Conservation (phyloP, 2,888 invertebrate genomes). For the Trimorus sp. region DNA sequence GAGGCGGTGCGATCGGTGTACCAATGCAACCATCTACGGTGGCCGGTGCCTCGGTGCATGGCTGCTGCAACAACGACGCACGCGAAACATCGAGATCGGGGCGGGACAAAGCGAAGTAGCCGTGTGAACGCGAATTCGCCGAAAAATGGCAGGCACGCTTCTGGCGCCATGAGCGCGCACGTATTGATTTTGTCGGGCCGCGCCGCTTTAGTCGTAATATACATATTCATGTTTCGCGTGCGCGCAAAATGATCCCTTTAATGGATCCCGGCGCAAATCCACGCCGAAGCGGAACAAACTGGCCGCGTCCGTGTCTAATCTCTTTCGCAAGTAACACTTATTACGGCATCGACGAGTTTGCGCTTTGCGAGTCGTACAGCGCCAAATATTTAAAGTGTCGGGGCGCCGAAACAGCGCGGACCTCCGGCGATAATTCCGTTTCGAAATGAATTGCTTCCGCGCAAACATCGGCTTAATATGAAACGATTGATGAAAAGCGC, state of each 20-base stretch:
- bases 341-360: constrained; percentile 54
- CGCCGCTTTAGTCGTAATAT: constrained; percentile 35
- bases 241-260: constrained; percentile 51
- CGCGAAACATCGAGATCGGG: too few relatives aligned
- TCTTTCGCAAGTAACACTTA: constrained; percentile 51
- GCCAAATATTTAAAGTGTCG: constrained; percentile 61
- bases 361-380: constrained; percentile 52
- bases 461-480: constrained; percentile 78
- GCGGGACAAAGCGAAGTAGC: too few relatives aligned
- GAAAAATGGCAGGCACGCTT: too few relatives aligned
- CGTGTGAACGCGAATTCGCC: too few relatives aligned
- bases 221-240: constrained; percentile 47
- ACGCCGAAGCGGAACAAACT: constrained; percentile 43
- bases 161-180: too few relatives aligned
- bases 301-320: constrained; percentile 44
- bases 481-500: constrained; percentile 73
- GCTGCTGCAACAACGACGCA: too few relatives aligned
- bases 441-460: constrained; percentile 77
- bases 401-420: constrained; percentile 18
- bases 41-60: too few relatives aligned
- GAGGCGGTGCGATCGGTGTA: constrained; percentile 51
- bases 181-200: constrained; percentile 51
- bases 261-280: constrained; percentile 51
- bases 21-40: too few relatives aligned
- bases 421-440: constrained; percentile 69